Evolutionary conservation across 2,113 vertebrate species (phyloP).

Genomic region (Empidonax alnorum): DNA sequence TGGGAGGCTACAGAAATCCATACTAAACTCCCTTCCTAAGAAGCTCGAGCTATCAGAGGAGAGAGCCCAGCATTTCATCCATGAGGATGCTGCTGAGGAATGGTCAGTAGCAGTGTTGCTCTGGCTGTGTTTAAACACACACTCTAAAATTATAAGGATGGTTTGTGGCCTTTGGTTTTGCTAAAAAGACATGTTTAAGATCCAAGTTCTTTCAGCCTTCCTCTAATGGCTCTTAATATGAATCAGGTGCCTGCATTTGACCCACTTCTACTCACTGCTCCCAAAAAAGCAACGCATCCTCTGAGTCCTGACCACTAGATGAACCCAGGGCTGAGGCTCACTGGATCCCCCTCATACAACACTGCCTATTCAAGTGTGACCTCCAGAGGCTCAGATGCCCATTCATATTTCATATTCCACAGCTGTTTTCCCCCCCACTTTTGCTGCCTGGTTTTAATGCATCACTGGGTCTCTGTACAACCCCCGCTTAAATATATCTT

Average conservation of each 20-base stretch:
- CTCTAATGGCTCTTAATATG: neutral
- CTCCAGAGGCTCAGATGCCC: neutral
- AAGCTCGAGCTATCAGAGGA: neutral
- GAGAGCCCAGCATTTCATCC: neutral
- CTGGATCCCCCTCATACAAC: neutral
- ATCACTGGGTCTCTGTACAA: neutral
- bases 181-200: neutral
- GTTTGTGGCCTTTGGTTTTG: neutral
- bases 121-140: neutral
- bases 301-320: neutral
- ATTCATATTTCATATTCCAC: slow-evolving; percentile 52
- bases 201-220: neutral
- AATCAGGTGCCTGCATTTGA: neutral
- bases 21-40: neutral
- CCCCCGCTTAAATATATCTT: neutral
- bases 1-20: neutral
- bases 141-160: neutral
- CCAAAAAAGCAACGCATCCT: neutral
- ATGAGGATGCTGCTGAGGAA: neutral
- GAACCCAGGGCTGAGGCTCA: neutral
- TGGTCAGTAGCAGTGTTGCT: neutral
- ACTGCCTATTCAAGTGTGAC: neutral
- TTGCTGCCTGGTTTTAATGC: neutral
- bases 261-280: neutral
- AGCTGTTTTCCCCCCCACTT: neutral